These are phyloP conservation scores for Glossosoma conforme DNA, from an alignment of 1,140 invertebrate genomes.

Conservation along the genomic window DNA sequence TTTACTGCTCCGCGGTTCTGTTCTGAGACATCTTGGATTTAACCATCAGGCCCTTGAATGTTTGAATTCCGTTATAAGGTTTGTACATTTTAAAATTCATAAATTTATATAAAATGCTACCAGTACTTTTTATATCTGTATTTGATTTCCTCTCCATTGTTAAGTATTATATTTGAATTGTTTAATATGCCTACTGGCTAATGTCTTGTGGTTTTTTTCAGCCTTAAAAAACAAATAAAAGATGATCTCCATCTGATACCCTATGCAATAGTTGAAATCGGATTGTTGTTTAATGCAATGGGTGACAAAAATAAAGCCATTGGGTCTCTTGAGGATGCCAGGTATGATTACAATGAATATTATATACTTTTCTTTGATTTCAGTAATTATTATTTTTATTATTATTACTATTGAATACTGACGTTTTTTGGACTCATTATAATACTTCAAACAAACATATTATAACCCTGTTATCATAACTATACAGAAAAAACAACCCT, in stretches of 20 bases:
- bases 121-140: no score
- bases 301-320: constrained; percentile 64
- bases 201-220: constrained; percentile 26
- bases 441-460: not conserved
- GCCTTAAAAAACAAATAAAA: constrained; percentile 71
- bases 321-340: constrained; percentile 74
- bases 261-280: constrained; percentile 82
- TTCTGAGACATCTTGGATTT: constrained; percentile 22
- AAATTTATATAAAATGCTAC: not conserved
- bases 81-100: not conserved
- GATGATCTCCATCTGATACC: constrained; percentile 84
- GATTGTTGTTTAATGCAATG: constrained; percentile 66
- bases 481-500: not conserved
- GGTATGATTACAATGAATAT: constrained; percentile 52
- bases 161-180: no score
- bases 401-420: not conserved
- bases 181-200: no score
- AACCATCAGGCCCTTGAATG: constrained; percentile 18
- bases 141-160: no score
- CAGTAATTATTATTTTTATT: constrained; percentile 2
- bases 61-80: constrained; percentile 24
- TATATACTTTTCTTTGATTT: constrained; percentile 3
- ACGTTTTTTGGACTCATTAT: not conserved
- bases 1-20: constrained; percentile 66
- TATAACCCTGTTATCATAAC: not conserved